Percentiles rank a stretch among this genome's conserved stretches.
Conservation (phyloP, 2,888 invertebrate genomes). For the Elysia crispata region DNA sequence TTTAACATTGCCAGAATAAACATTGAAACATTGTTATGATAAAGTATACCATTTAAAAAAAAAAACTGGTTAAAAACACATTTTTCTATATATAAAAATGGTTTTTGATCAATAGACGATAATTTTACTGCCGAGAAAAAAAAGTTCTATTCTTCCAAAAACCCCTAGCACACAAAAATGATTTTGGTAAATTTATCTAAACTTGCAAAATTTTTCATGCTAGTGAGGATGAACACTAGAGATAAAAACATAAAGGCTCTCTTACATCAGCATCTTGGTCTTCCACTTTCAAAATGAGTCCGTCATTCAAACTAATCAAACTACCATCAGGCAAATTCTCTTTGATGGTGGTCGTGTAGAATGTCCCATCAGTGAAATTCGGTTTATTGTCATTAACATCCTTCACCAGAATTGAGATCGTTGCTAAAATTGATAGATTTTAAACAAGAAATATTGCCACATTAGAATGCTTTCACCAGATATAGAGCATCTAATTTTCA, state of each 20-base stretch:
- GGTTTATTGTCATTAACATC: conserved; percentile 90
- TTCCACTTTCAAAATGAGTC: neutral
- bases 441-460: neutral
- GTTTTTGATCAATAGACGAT: no score
- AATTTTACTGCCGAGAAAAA: no score
- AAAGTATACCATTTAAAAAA: no score
- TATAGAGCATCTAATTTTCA: neutral
- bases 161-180: no score
- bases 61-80: no score
- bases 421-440: conserved; percentile 59
- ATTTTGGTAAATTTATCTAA: no score
- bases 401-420: conserved; percentile 84
- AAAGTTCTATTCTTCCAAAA: no score
- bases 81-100: no score
- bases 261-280: conserved; percentile 17
- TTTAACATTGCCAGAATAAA: neutral
- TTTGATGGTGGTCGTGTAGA: neutral
- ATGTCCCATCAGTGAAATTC: conserved; percentile 78
- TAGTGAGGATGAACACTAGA: no score
- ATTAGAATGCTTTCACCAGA: neutral
- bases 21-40: neutral
- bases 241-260: no score
- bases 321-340: conserved; percentile 22
- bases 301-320: neutral
- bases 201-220: no score